These are phyloP conservation scores for Nasonovia ribisnigri DNA, from an alignment of 2,888 invertebrate genomes.

Conservation along the genomic window DNA sequence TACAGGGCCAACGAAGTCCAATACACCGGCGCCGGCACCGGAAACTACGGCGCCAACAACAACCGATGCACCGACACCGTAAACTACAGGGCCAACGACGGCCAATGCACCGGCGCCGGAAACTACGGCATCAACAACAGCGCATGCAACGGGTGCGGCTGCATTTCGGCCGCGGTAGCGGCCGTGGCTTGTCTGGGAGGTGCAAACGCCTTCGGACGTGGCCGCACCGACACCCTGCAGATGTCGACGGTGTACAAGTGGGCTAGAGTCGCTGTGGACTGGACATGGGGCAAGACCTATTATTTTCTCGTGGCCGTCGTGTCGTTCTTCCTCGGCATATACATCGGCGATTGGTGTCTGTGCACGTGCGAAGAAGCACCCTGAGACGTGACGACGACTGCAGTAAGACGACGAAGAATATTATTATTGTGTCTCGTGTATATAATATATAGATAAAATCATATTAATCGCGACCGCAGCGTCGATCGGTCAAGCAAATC, in stretches of 20 bases:
- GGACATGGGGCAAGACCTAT: not conserved
- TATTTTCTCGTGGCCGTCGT: not conserved
- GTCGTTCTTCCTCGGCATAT: constrained; percentile 19
- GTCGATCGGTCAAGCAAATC: not conserved
- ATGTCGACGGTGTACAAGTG: not conserved
- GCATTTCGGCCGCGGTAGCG: not conserved
- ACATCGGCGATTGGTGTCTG: not conserved
- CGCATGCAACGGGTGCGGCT: not conserved
- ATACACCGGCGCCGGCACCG: not conserved
- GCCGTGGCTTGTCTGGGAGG: not conserved
- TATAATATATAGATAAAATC: not conserved
- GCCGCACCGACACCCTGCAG: not conserved
- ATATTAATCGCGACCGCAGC: not conserved
- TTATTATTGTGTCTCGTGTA: not conserved
- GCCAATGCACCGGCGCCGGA: not conserved
- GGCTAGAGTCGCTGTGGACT: not conserved
- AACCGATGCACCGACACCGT: not conserved
- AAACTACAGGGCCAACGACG: not conserved
- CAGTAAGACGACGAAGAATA: too few species aligned
- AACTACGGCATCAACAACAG: too few species aligned
- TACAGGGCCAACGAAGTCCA: not conserved
- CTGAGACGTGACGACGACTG: not conserved
- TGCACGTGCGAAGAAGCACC: not conserved
- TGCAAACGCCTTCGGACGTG: not conserved
- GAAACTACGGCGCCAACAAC: not conserved